These are phyloP conservation scores for Otis tarda DNA, from an alignment of 2,113 vertebrate genomes.

Conservation along the genomic window DNA sequence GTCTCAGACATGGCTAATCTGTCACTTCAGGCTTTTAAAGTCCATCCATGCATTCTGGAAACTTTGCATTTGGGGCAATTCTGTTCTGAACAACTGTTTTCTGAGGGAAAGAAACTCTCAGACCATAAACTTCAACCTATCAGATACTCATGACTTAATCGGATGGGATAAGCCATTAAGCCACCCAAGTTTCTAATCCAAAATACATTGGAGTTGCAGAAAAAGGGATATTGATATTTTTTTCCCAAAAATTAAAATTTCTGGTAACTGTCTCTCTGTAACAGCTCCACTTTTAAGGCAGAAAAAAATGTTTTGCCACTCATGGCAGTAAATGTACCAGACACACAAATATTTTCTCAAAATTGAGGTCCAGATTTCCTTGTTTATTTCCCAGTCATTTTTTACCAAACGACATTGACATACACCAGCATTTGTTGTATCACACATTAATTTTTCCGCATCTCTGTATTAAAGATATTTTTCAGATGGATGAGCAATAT, in stretches of 20 bases:
- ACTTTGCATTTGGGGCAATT: background rate
- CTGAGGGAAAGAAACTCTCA: background rate
- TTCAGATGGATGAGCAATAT: background rate
- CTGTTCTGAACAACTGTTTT: background rate
- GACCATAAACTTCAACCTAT: background rate
- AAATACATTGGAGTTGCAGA: background rate
- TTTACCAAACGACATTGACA: background rate
- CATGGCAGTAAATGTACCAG: background rate
- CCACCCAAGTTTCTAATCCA: background rate
- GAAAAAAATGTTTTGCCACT: background rate
- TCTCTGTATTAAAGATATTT: background rate
- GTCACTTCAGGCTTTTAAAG: background rate
- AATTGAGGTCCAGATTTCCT: background rate
- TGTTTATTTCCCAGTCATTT: background rate
- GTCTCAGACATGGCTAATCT: background rate
- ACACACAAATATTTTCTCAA: background rate
- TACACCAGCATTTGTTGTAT: background rate
- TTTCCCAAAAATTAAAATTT: background rate
- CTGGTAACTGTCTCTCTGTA: background rate
- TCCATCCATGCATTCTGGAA: background rate
- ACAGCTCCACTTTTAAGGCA: background rate
- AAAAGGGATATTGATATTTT: background rate
- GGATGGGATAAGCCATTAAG: background rate
- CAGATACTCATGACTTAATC: background rate
- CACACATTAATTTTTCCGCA: background rate